Percentiles rank a stretch among this genome's conserved stretches.
Conservation (phyloP, 2,888 invertebrate species). For the Drosophila pegasa region DNA sequence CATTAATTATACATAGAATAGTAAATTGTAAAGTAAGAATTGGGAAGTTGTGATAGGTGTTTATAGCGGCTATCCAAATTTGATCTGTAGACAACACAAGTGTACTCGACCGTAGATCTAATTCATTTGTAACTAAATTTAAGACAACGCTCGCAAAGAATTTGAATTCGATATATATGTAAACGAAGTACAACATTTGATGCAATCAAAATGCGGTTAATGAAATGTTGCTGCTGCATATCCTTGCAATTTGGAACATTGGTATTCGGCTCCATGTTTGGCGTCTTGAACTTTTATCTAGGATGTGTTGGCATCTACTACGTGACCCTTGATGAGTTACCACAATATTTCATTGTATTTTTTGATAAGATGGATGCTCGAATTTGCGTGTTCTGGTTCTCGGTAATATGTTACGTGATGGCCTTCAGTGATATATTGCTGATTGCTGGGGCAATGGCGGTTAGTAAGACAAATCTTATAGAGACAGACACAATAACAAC, state of each 20-base stretch:
- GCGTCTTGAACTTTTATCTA: constrained; percentile 2
- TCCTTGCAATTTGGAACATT: constrained; percentile 34
- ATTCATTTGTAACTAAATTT: background rate
- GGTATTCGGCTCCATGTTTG: constrained; percentile 13
- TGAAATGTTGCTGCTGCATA: constrained; percentile 32
- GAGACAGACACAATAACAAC: background rate
- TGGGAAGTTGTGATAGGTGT: background rate
- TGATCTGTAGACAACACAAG: background rate
- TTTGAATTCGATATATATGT: background rate
- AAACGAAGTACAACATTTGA: background rate
- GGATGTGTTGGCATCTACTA: constrained; percentile 12
- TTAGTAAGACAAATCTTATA: constrained; percentile 13
- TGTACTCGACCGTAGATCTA: background rate
- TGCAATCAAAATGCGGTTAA: constrained; percentile 24
- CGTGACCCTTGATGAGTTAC: background rate
- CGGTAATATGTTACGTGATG: constrained; percentile 11
- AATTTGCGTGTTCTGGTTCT: constrained; percentile 15
- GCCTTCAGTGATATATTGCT: constrained; percentile 18
- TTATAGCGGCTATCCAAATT: constrained; percentile 1
- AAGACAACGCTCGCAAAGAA: background rate
- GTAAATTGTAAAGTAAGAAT: no score
- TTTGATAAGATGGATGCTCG: constrained; percentile 34
- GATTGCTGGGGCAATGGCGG: constrained; percentile 36
- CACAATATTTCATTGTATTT: background rate
- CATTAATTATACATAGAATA: background rate